A percentile compares a stretch with the other conserved stretches of the same genome.
Evolutionary conservation across 2,797 vertebrate genomes (phyloP).

Genomic region (Centroberyx gerrardi): DNA sequence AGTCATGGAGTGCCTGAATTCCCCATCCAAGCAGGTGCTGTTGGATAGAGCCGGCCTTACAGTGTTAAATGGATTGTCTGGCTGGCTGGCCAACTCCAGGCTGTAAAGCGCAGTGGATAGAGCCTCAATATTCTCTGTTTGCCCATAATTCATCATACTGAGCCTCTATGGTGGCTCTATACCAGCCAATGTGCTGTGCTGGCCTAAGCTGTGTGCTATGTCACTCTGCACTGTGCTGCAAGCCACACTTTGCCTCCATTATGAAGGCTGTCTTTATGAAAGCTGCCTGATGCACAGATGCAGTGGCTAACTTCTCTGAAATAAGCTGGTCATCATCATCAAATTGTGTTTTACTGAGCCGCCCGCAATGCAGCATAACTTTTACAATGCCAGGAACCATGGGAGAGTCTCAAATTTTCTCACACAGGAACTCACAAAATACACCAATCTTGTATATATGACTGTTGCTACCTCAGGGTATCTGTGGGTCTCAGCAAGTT

Average conservation of each 20-base stretch:
- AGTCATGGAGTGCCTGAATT: conserved; percentile 58
- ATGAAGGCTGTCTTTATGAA: neutral
- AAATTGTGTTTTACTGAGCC: neutral
- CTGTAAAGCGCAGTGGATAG: conserved; percentile 62
- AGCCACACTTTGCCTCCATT: neutral
- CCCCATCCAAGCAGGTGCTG: conserved; percentile 58
- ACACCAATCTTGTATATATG: neutral
- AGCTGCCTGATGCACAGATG: neutral
- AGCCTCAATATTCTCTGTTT: conserved; percentile 65
- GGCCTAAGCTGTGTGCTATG: conserved; percentile 17
- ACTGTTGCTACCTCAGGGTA: neutral
- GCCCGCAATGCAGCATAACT: neutral
- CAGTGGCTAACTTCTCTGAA: neutral
- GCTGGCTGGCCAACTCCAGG: conserved; percentile 54
- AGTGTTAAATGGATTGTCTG: conserved; percentile 68
- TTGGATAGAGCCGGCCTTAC: conserved; percentile 46
- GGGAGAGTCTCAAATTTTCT: neutral
- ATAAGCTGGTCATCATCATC: neutral
- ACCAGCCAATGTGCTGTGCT: conserved; percentile 23
- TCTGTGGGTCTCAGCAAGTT: no score
- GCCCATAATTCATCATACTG: conserved; percentile 68
- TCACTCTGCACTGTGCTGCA: neutral
- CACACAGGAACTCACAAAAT: neutral
- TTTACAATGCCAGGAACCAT: neutral
- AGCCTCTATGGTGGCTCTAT: conserved; percentile 32